Base-by-base conservation (phyloP, 2,888 invertebrate genomes). In the Helicoverpa assulta region DNA sequence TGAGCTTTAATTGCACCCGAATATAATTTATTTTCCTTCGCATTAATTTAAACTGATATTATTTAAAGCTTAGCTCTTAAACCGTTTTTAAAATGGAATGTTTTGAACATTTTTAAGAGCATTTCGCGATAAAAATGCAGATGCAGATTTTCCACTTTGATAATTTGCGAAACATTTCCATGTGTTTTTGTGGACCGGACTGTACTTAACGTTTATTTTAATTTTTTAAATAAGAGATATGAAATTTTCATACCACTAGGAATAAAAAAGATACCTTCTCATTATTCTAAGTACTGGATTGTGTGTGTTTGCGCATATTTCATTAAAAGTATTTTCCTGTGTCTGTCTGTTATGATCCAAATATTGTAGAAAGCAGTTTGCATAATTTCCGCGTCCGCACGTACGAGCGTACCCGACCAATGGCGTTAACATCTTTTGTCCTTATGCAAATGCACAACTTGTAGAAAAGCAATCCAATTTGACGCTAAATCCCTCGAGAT, bases 401-500 rank as follows among this genome's bases (percentile, higher is more conserved):
- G 33, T 55, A 70, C 72, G 62, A 62, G 72, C 29, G 67, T 58
- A 62, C 64, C 61, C 61, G 19, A 58, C 68, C 82, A 70, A 79
- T 75, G 70, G 76, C 69, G 73, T 74, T 70, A 78, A 76, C 83
- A 81, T 84, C 83, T 88, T 86, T 87, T 91, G 91, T 92, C 86
- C 87, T 84, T 86, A 94, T 94, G 93, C 92, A 93, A 94, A 94
- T 94, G 90, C 88, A 86, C 86, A 90, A 92, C 91, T 92, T 90
- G 93, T 91, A 90, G 88, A 88, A 88, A 90, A 90, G 89, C 92
- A 90, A 93, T 93, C 92, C 92, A 94, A 94, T 94, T 93, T 92
- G 90, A 91, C 86, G 89, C 86, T 85, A 90, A 93, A 89, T 89
- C 93, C 92, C 90, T 63, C 21, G 89, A 90, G 94, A 90, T 88